These are phyloP conservation scores for Agrilus biguttatus DNA, from an alignment of 2,888 invertebrate species.

Conservation along the genomic window DNA sequence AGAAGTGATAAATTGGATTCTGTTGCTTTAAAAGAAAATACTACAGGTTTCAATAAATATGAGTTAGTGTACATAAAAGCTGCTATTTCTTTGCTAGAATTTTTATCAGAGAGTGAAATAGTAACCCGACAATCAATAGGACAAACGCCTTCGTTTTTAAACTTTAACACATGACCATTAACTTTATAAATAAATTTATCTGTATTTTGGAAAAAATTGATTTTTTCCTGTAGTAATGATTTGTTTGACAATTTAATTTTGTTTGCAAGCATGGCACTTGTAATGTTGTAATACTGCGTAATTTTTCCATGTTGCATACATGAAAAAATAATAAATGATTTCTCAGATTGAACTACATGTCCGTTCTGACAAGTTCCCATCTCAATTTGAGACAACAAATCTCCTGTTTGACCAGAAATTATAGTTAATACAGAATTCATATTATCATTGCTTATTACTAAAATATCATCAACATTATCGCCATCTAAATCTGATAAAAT, in stretches of 20 bases:
- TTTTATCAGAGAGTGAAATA: conserved; percentile 41
- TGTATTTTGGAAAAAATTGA: too few species aligned
- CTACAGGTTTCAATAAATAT: conserved; percentile 58
- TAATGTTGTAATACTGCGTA: not conserved
- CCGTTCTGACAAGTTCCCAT: conserved; percentile 44
- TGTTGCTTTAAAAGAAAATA: conserved; percentile 43
- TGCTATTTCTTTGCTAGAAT: conserved; percentile 29
- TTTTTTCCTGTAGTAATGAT: conserved; percentile 6
- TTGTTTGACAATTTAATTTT: conserved; percentile 3
- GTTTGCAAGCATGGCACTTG: conserved; percentile 3
- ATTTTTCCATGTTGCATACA: conserved; percentile 34
- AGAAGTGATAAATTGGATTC: conserved; percentile 20
- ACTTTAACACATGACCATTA: conserved; percentile 47
- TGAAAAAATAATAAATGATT: conserved; percentile 26
- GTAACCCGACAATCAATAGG: conserved; percentile 53
- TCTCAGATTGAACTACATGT: conserved; percentile 40
- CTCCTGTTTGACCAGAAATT: conserved; percentile 56
- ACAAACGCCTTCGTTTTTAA: conserved; percentile 58
- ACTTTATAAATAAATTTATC: conserved; percentile 18
- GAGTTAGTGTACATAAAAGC: conserved; percentile 49
- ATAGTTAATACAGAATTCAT: conserved; percentile 43
- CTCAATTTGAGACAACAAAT: conserved; percentile 45
- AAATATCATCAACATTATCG: conserved; percentile 55
- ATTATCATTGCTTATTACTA: conserved; percentile 39
- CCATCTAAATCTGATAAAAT: conserved; percentile 57